Evolutionary conservation across 92 coral and sea anemone genomes (phyloP).

Genomic region (Phenganax subtilis): DNA sequence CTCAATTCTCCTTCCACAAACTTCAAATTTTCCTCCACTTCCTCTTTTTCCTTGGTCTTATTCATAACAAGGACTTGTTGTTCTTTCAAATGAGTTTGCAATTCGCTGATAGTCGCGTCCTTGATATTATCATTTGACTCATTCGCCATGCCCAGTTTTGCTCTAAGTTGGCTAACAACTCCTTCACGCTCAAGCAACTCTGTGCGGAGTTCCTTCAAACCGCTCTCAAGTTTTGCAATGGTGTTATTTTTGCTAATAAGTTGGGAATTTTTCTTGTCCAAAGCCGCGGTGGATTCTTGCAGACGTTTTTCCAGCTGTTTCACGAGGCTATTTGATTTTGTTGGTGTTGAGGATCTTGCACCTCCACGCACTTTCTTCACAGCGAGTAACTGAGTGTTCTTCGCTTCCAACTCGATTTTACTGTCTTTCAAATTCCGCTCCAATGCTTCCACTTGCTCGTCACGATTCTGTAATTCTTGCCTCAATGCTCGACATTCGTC

Average conservation of each 20-base stretch:
- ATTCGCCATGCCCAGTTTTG: conserved; percentile 23
- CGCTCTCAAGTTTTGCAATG: conserved; percentile 66
- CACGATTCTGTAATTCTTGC: background rate
- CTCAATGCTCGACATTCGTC: background rate
- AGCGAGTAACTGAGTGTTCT: conserved; percentile 18
- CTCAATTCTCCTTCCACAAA: conserved; percentile 38
- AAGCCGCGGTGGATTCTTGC: conserved; percentile 73
- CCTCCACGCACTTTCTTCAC: conserved; percentile 35
- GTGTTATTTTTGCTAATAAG: conserved; percentile 73
- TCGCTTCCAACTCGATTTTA: conserved; percentile 27
- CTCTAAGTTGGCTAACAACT: conserved; percentile 36
- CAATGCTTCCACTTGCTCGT: background rate
- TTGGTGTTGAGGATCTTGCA: conserved; percentile 16
- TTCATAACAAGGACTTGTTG: conserved; percentile 28
- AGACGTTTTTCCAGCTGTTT: conserved; percentile 64
- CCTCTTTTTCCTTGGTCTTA: conserved; percentile 44
- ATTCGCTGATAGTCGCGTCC: conserved; percentile 47
- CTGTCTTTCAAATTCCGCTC: conserved; percentile 15
- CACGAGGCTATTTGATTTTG: conserved; percentile 19
- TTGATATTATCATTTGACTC: conserved; percentile 49
- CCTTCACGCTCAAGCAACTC: conserved; percentile 50
- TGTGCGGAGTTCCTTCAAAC: conserved; percentile 49
- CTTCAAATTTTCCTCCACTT: conserved; percentile 32
- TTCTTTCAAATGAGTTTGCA: conserved; percentile 41
- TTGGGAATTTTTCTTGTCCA: conserved; percentile 89